These are phyloP conservation scores for Crypturellus undulatus DNA, from an alignment of 2,113 vertebrate species.

Conservation along the genomic window DNA sequence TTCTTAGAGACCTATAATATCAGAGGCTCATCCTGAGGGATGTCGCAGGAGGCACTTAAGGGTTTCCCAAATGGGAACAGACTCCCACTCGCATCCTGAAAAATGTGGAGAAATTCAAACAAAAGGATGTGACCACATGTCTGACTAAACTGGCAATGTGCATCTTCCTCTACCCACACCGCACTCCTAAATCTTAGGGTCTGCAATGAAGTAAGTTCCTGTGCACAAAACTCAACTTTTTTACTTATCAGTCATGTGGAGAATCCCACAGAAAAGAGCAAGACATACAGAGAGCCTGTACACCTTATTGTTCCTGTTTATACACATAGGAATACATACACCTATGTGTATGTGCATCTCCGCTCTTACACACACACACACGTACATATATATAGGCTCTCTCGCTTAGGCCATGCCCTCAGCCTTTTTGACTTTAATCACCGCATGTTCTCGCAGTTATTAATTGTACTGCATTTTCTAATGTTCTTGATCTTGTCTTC, in stretches of 20 bases:
- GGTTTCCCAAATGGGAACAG: neutral
- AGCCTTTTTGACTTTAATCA: neutral
- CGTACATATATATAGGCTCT: neutral
- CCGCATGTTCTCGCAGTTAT: neutral
- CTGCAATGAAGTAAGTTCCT: neutral
- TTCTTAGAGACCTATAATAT: constrained; percentile 20
- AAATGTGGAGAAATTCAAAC: constrained; percentile 34
- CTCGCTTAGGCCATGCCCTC: neutral
- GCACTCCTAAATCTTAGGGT: neutral
- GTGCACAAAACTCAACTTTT: neutral
- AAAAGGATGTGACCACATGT: constrained; percentile 47
- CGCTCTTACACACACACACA: neutral
- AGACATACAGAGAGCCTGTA: neutral
- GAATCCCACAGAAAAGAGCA: neutral
- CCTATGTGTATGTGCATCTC: neutral
- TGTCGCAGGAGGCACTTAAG: neutral
- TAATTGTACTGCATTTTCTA: neutral
- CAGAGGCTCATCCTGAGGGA: neutral
- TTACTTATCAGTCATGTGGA: neutral
- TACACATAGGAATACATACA: neutral
- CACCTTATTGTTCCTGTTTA: neutral
- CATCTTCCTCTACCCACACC: constrained; percentile 21
- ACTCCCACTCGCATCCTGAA: constrained; percentile 64
- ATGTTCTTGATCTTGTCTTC: accelerated
- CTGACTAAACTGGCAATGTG: constrained; percentile 18